Percentiles rank a stretch among this genome's conserved stretches.
These are phyloP conservation scores for Stenurella melanura DNA, from an alignment of 2,888 invertebrate species.

Conservation along the genomic window DNA sequence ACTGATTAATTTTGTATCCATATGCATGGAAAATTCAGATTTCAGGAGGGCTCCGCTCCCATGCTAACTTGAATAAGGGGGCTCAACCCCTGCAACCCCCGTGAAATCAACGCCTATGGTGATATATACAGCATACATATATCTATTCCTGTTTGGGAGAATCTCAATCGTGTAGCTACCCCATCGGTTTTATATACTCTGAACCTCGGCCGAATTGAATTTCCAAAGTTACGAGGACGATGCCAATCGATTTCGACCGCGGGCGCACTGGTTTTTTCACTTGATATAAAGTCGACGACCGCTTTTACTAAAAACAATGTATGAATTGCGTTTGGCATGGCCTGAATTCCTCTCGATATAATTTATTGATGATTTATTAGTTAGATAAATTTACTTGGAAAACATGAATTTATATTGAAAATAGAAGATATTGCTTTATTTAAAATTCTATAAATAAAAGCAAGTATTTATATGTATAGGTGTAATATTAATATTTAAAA, in stretches of 20 bases:
- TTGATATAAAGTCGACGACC: conserved; percentile 29
- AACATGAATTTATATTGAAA: neutral
- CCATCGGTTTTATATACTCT: conserved; percentile 56
- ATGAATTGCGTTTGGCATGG: conserved; percentile 7
- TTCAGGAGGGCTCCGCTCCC: no score
- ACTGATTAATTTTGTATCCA: no score
- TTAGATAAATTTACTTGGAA: neutral
- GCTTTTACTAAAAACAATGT: conserved; percentile 23
- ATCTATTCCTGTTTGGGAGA: conserved; percentile 53
- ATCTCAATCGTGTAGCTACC: conserved; percentile 60
- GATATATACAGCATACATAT: conserved; percentile 4
- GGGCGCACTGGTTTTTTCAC: conserved; percentile 19
- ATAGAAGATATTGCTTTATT: neutral
- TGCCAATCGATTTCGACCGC: conserved; percentile 38
- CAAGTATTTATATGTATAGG: no score
- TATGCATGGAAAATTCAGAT: no score
- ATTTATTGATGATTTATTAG: neutral
- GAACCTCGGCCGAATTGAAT: conserved; percentile 61
- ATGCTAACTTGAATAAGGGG: no score
- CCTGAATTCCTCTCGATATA: neutral
- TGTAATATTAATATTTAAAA: no score
- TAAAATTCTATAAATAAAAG: neutral
- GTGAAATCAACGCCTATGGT: no score
- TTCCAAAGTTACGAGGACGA: conserved; percentile 46
- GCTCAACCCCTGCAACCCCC: no score